phyloP scores from a whole-genome alignment of 2,113 vertebrate species.

The Gracilinanus agilis region DNA sequence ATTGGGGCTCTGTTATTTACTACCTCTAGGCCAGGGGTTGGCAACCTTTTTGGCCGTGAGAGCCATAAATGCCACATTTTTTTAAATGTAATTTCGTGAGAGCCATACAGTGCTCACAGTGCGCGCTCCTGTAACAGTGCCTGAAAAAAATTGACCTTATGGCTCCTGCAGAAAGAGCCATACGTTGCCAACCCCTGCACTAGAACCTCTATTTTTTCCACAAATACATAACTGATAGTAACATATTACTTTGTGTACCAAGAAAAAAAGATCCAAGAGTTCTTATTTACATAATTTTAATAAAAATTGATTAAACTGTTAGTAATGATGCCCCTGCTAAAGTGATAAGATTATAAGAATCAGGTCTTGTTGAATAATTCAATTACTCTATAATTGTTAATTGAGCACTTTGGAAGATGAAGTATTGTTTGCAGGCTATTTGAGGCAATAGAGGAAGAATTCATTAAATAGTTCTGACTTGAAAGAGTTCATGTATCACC shows the following conservation, averaged over 20 bases:
- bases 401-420: not conserved
- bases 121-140: too few species aligned
- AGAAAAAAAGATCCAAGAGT: not conserved
- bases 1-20: not conserved
- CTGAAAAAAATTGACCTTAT: too few species aligned
- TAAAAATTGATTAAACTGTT: constrained; percentile 19
- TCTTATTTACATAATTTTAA: constrained; percentile 1
- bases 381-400: not conserved
- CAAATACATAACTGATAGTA: not conserved
- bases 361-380: not conserved
- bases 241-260: not conserved
- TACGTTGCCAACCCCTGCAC: too few species aligned
- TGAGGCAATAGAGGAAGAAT: not conserved
- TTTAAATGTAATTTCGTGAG: too few species aligned
- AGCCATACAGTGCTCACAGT: too few species aligned
- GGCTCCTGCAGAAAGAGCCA: too few species aligned
- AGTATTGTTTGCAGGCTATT: not conserved
- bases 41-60: too few species aligned
- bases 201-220: not conserved
- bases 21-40: too few species aligned
- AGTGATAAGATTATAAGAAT: not conserved
- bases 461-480: not conserved
- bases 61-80: too few species aligned
- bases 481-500: not conserved
- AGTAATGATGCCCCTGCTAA: not conserved